phyloP scores from a whole-genome alignment of 2,888 invertebrate species.

The Philopedon plagiatum region DNA sequence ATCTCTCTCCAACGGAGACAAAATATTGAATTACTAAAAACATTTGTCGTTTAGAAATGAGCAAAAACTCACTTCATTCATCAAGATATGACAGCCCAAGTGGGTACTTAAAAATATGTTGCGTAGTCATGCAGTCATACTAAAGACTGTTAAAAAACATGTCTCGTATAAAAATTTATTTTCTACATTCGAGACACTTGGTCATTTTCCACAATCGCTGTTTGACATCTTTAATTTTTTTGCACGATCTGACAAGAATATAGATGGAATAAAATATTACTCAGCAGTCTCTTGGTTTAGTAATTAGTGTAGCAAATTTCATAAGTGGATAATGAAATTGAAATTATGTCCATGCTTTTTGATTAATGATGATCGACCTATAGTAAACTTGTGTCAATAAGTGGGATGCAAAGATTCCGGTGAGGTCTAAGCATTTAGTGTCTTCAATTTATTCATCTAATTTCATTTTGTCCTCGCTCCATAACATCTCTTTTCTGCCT shows the following conservation, averaged over 20 bases:
- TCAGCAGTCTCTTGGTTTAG: background rate
- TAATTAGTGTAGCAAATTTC: background rate
- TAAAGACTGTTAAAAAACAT: slow-evolving; percentile 33
- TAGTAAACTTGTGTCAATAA: too few relatives aligned
- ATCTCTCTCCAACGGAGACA: too few relatives aligned
- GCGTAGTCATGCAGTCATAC: background rate
- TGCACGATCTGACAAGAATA: slow-evolving; percentile 17
- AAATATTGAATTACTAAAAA: too few relatives aligned
- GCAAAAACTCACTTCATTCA: slow-evolving; percentile 30
- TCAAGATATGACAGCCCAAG: slow-evolving; percentile 8
- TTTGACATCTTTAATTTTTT: slow-evolving; percentile 26
- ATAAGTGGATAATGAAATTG: background rate
- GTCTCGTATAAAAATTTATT: slow-evolving; percentile 33
- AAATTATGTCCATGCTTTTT: too few relatives aligned
- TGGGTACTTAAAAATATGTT: slow-evolving; percentile 10
- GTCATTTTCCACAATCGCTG: slow-evolving; percentile 31
- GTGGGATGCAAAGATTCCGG: too few relatives aligned
- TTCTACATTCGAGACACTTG: slow-evolving; percentile 32
- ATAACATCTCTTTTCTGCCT: too few relatives aligned
- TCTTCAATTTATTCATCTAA: too few relatives aligned
- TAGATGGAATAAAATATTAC: background rate
- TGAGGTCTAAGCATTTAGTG: too few relatives aligned
- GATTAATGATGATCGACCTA: too few relatives aligned
- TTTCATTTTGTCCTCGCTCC: too few relatives aligned
- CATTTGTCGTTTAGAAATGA: too few relatives aligned